A percentile compares a stretch with the other conserved stretches of the same genome.
phyloP scores from a whole-genome alignment of 2,888 invertebrate genomes.

The Eudemis profundana region DNA sequence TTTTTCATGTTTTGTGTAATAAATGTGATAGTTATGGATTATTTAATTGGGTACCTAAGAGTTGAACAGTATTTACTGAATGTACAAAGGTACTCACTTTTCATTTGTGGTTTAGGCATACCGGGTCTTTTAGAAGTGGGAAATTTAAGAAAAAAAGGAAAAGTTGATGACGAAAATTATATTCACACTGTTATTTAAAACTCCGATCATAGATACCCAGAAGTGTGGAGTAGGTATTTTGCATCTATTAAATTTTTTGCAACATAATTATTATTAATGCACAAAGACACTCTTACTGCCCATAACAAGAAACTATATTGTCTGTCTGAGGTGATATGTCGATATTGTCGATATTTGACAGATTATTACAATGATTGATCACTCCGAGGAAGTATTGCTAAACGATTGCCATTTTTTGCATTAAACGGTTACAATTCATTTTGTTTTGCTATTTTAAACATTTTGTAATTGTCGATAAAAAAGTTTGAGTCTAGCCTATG shows the following conservation, averaged over 20 bases:
- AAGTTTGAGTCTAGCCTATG: too few species aligned
- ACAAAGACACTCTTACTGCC: conserved; percentile 34
- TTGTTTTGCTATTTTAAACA: background rate
- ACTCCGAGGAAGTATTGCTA: conserved; percentile 50
- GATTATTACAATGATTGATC: conserved; percentile 51
- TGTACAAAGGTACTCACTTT: too few species aligned
- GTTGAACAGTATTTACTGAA: too few species aligned
- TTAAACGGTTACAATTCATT: conserved; percentile 11
- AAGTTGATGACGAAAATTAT: too few species aligned
- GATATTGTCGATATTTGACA: conserved; percentile 36
- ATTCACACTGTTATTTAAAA: too few species aligned
- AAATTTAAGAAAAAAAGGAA: too few species aligned
- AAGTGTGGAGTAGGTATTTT: conserved; percentile 12
- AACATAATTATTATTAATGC: conserved; percentile 17
- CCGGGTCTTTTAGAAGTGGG: too few species aligned
- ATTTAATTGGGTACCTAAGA: too few species aligned
- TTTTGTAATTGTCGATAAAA: background rate
- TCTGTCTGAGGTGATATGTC: conserved; percentile 37
- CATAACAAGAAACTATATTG: conserved; percentile 35
- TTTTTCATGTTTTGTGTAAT: conserved; percentile 21
- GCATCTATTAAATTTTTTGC: conserved; percentile 21
- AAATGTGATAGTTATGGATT: conserved; percentile 1
- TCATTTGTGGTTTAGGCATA: too few species aligned
- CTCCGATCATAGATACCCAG: too few species aligned
- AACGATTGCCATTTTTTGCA: conserved; percentile 49